These are phyloP conservation scores for Paralichthys olivaceus DNA, from an alignment of 2,113 vertebrate genomes.

Conservation along the genomic window DNA sequence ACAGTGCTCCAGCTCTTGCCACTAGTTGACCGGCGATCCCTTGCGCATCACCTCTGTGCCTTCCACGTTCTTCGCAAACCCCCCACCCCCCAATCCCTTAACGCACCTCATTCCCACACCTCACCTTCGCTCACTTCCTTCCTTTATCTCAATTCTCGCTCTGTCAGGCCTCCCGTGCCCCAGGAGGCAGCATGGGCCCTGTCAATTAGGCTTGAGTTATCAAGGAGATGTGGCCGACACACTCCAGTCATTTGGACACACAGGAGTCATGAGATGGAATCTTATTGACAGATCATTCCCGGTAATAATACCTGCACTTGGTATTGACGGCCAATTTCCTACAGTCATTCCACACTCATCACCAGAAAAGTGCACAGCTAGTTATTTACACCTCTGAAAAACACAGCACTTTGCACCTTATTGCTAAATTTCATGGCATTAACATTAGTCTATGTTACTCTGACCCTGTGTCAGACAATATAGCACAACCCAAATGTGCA, in stretches of 20 bases:
- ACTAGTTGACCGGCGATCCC: slow-evolving; percentile 55
- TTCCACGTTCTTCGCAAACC: neutral
- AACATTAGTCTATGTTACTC: slow-evolving; percentile 24
- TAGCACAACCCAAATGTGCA: slow-evolving; percentile 37
- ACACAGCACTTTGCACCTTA: neutral
- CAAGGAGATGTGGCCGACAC: slow-evolving; percentile 42
- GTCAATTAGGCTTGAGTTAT: slow-evolving; percentile 70
- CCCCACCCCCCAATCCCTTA: neutral
- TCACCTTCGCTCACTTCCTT: slow-evolving; percentile 19
- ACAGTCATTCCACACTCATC: slow-evolving; percentile 27
- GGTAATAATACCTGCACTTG: slow-evolving; percentile 54
- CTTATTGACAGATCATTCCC: slow-evolving; percentile 60
- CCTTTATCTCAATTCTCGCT: slow-evolving; percentile 53
- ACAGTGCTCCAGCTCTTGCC: slow-evolving; percentile 32
- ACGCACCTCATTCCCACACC: slow-evolving; percentile 20
- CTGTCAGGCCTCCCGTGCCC: slow-evolving; percentile 31
- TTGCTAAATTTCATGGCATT: slow-evolving; percentile 33
- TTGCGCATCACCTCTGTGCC: slow-evolving; percentile 30
- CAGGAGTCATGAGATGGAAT: slow-evolving; percentile 40
- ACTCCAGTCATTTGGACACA: slow-evolving; percentile 46
- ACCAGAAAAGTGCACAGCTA: slow-evolving; percentile 5
- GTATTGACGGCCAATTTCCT: slow-evolving; percentile 60
- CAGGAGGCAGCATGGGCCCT: slow-evolving; percentile 43
- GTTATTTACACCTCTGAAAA: slow-evolving; percentile 32
- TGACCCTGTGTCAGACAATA: slow-evolving; percentile 38